phyloP scores from a whole-genome alignment of 2,888 invertebrate genomes.

The Rotaria macrura region DNA sequence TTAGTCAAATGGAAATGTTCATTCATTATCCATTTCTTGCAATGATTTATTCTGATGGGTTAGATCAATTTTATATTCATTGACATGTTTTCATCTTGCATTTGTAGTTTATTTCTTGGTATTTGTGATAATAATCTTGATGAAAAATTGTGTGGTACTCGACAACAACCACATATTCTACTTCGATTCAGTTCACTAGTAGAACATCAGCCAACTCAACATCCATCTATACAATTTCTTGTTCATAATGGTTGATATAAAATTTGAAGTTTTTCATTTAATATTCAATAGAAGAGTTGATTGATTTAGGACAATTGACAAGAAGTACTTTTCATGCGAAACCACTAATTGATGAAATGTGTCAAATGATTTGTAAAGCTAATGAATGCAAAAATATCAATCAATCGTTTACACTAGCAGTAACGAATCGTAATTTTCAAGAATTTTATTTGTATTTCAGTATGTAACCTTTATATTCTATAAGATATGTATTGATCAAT shows the following conservation, averaged over 20 bases:
- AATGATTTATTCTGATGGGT: neutral
- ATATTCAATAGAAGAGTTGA: too few relatives aligned
- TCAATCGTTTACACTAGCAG: neutral
- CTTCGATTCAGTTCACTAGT: neutral
- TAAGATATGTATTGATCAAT: neutral
- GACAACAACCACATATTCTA: neutral
- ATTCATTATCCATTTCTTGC: neutral
- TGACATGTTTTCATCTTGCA: neutral
- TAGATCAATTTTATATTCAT: neutral
- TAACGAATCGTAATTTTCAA: neutral
- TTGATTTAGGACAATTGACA: neutral
- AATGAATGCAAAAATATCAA: neutral
- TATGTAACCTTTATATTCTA: neutral
- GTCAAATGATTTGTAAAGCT: neutral
- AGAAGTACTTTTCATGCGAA: neutral
- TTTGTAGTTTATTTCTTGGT: neutral
- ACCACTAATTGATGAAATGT: neutral
- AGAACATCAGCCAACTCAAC: neutral
- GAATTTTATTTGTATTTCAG: neutral
- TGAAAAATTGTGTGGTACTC: neutral
- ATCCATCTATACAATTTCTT: neutral
- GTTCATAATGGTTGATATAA: neutral
- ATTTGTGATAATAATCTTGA: neutral
- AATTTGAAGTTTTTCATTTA: neutral
- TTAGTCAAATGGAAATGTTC: neutral